Evolutionary conservation across 2,797 vertebrate species (phyloP), one percentile per base, ranked within the genome.

Genomic region (Gadopsis bispinosus): DNA sequence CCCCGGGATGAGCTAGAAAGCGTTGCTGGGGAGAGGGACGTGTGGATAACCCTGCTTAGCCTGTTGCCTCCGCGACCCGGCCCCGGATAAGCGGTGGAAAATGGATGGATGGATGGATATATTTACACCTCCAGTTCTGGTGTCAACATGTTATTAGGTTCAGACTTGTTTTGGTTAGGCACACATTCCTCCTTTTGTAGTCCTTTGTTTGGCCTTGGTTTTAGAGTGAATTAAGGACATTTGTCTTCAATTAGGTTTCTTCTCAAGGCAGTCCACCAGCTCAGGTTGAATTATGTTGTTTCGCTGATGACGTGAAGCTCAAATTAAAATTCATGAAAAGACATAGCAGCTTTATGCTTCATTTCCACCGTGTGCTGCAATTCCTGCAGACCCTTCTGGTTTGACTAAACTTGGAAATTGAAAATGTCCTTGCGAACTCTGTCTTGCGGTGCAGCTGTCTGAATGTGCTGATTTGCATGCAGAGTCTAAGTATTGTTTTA

Each of bases 381-480:
- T 39, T 65, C 26, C 13, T 50, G 51, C 33, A 9, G 33, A 31
- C 8, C 6, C 22, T 17, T 66, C 71, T 60, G 56, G 56, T 61
- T 70, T n/a, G 35, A 73, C 75, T 66, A 20, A 71, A 65, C 13
- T 67, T n/a, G n/a, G 54, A 22, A 45, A 14, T 51, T 69, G 53
- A 20, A 75, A 58, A 50, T n/a, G 1, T 62, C 39, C 51, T 68
- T 19, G 11, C 33, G 55, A 33, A 64, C 68, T 54, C 59, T 56
- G 3, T 33, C 22, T 26, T 35, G 63, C 17, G 48, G n/a, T 20
- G 22, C 48, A 37, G 68, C 37, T 62, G 56, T 17, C 33, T 50
- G 13, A 69, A 20, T 3, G 0, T 20, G 41, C 17, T 0, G 53
- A 75, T 69, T 69, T 66, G 16, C 62, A n/a, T 20, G 62, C 51